These are phyloP conservation scores for Drosophila bipectinata DNA, from an alignment of 1,140 invertebrate genomes.

Conservation along the genomic window DNA sequence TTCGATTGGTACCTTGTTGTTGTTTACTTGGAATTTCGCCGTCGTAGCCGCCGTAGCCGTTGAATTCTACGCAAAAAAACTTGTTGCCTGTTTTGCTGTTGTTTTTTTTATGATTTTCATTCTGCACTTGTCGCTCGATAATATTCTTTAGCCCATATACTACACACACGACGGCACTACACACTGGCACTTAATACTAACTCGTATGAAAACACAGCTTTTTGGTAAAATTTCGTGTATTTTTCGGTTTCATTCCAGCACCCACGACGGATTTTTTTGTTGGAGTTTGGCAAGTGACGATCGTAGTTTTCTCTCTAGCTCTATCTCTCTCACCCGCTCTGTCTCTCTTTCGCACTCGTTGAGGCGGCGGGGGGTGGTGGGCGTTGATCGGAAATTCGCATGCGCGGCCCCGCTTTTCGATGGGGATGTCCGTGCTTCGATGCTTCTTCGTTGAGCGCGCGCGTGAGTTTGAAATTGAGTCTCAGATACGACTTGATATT, in stretches of 20 bases:
- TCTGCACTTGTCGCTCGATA: constrained; percentile 61
- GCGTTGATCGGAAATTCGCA: constrained; percentile 28
- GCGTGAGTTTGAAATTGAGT: too few species aligned
- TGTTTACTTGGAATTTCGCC: constrained; percentile 69
- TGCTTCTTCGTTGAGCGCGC: too few species aligned
- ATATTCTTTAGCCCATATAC: constrained; percentile 42
- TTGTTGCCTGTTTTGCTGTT: constrained; percentile 61
- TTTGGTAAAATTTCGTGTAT: constrained; percentile 42
- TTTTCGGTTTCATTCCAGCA: constrained; percentile 66
- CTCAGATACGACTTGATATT: not conserved
- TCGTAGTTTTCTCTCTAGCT: constrained; percentile 24
- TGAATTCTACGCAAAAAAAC: constrained; percentile 73
- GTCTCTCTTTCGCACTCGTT: constrained; percentile 34
- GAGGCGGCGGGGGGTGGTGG: constrained; percentile 38
- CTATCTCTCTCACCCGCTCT: constrained; percentile 31
- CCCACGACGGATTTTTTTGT: constrained; percentile 53
- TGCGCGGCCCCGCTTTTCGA: constrained; percentile 51
- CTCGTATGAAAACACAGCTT: constrained; percentile 18
- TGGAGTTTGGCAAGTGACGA: constrained; percentile 36
- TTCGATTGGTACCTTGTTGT: constrained; percentile 15
- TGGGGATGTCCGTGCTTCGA: constrained; percentile 1
- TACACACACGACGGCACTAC: constrained; percentile 14
- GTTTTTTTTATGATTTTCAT: constrained; percentile 65
- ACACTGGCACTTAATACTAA: constrained; percentile 17
- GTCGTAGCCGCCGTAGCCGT: constrained; percentile 16